A percentile compares a stretch with the other conserved stretches of the same genome.
Evolutionary conservation across 2,888 invertebrate genomes (phyloP).

Genomic region (Noctua janthe): DNA sequence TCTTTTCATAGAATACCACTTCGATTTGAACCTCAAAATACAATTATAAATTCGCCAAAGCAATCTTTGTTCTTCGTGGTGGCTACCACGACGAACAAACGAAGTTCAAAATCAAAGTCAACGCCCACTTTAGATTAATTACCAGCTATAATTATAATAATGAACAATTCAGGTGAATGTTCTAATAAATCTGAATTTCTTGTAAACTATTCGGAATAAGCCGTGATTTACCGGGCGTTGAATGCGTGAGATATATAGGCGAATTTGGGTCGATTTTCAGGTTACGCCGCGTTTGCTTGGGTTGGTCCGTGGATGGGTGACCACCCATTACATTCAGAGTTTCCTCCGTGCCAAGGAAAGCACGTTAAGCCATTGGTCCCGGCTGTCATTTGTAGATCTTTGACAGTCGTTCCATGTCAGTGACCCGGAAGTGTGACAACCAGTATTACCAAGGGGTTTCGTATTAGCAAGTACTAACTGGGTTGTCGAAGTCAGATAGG

Average conservation of each 20-base stretch:
- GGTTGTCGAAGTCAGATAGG: too few species aligned
- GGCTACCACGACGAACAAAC: neutral
- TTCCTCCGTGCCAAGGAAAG: too few species aligned
- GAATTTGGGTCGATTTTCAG: too few species aligned
- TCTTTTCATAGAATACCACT: neutral
- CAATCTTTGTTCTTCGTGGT: neutral
- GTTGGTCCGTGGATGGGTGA: too few species aligned
- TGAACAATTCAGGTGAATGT: conserved; percentile 8
- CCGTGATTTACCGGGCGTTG: neutral
- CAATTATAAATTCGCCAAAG: neutral
- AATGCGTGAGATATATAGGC: neutral
- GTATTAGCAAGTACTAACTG: too few species aligned
- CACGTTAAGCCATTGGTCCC: too few species aligned
- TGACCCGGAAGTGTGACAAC: too few species aligned
- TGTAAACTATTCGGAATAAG: conserved; percentile 7
- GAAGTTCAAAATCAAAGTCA: conserved; percentile 11
- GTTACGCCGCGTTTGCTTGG: too few species aligned
- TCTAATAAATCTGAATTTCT: conserved; percentile 27
- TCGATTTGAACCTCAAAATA: neutral
- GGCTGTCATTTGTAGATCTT: too few species aligned
- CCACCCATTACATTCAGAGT: too few species aligned
- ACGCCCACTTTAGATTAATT: conserved; percentile 22
- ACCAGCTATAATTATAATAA: conserved; percentile 24
- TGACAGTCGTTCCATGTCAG: too few species aligned
- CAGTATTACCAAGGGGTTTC: too few species aligned